Conservation (phyloP, 92 coral and sea anemone genomes). For the Palythoa grandis region DNA sequence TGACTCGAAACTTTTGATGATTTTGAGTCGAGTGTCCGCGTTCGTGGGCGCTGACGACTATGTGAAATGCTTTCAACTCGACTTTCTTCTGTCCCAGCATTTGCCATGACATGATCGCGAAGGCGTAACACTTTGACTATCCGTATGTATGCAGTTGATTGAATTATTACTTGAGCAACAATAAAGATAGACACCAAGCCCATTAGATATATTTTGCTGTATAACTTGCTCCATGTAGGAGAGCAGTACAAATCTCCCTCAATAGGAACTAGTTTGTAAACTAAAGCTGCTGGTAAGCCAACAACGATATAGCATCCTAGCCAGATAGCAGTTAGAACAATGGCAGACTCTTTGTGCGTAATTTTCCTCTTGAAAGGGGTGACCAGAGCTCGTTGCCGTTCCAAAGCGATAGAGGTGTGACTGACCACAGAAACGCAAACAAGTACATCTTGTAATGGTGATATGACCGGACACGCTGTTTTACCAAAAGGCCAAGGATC, state of each 20-base stretch:
- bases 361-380: slow-evolving; percentile 45
- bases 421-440: slow-evolving; percentile 55
- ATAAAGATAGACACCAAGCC: slow-evolving; percentile 57
- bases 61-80: slow-evolving; percentile 34
- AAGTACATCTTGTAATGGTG: slow-evolving; percentile 52
- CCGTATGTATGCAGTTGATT: slow-evolving; percentile 65
- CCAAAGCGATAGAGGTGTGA: slow-evolving; percentile 57
- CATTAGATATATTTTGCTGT: slow-evolving; percentile 49
- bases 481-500: slow-evolving; percentile 66
- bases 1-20: not conserved
- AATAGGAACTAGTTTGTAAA: not conserved
- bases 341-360: slow-evolving; percentile 1
- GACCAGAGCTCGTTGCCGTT: slow-evolving; percentile 54
- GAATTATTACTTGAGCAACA: slow-evolving; percentile 56
- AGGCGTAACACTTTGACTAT: slow-evolving; percentile 53
- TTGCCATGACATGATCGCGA: not conserved
- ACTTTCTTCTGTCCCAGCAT: slow-evolving; percentile 7
- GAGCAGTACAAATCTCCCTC: not conserved
- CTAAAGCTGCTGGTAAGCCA: slow-evolving; percentile 46
- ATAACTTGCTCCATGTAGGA: slow-evolving; percentile 31
- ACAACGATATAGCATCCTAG: slow-evolving; percentile 39
- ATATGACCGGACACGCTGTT: slow-evolving; percentile 51
- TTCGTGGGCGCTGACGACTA: slow-evolving; percentile 11
- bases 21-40: slow-evolving; percentile 2
- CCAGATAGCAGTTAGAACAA: slow-evolving; percentile 38